Evolutionary conservation across 2,797 vertebrate species (phyloP).

Genomic region (Gallinago solitaria): DNA sequence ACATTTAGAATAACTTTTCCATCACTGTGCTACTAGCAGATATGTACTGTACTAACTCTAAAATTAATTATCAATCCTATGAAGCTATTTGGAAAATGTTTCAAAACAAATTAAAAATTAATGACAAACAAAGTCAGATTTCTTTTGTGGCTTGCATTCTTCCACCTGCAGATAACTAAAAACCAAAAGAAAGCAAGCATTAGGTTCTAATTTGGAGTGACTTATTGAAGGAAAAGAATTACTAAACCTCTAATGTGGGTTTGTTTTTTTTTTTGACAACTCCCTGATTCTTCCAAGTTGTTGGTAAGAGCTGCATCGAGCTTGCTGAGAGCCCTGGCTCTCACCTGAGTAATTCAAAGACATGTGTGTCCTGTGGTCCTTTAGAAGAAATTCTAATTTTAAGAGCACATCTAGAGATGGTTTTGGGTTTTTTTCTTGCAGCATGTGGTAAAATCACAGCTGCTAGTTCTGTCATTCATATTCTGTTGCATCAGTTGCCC

Average conservation of each 20-base stretch:
- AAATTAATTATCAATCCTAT: constrained; percentile 6
- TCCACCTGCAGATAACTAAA: constrained; percentile 41
- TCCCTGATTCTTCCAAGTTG: constrained; percentile 32
- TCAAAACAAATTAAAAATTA: constrained; percentile 67
- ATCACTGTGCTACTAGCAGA: neutral
- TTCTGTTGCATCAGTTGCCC: neutral
- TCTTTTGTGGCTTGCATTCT: constrained; percentile 22
- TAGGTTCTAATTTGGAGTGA: constrained; percentile 54
- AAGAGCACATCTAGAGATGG: neutral
- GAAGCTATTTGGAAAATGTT: neutral
- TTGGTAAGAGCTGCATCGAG: neutral
- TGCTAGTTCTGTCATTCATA: neutral
- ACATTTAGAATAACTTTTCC: neutral
- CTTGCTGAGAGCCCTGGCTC: neutral
- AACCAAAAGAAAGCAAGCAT: neutral
- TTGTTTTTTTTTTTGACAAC: constrained; percentile 1
- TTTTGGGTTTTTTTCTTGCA: neutral
- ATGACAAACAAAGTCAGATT: constrained; percentile 19
- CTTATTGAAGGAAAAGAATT: constrained; percentile 18
- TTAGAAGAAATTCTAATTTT: constrained; percentile 34
- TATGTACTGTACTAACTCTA: neutral
- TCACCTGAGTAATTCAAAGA: constrained; percentile 13
- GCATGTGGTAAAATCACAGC: neutral
- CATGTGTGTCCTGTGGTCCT: neutral
- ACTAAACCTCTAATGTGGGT: neutral